Conservation (phyloP, 2,888 invertebrate genomes). For the Dryobotodes eremita region DNA sequence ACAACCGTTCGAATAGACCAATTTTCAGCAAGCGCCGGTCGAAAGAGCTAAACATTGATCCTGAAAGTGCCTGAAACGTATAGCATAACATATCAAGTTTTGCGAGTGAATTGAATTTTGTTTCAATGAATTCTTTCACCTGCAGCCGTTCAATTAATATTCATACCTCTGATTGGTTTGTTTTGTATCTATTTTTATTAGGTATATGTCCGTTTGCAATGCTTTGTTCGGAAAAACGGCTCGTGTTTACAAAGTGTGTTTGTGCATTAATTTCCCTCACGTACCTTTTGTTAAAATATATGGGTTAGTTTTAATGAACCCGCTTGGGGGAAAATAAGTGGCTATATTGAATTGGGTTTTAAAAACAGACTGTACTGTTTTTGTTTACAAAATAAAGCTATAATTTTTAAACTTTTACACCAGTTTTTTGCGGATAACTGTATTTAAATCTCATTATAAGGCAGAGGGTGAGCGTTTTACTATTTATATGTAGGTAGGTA, state of each 20-base stretch:
- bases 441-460: not conserved
- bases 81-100: conserved; percentile 25
- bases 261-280: conserved; percentile 53
- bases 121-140: conserved; percentile 37
- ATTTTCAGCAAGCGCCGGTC: conserved; percentile 5
- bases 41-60: not conserved
- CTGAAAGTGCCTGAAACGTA: conserved; percentile 24
- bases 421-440: too few relatives aligned
- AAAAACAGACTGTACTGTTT: conserved; percentile 35
- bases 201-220: conserved; percentile 16
- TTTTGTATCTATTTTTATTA: conserved; percentile 50
- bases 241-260: conserved; percentile 44
- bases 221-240: conserved; percentile 30
- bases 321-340: conserved; percentile 37
- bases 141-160: conserved; percentile 36
- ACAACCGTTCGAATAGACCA: not conserved
- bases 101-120: conserved; percentile 28
- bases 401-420: not conserved
- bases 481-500: too few relatives aligned
- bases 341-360: conserved; percentile 45
- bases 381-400: conserved; percentile 31
- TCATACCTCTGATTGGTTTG: conserved; percentile 54
- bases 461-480: not conserved
- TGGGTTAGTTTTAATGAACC: conserved; percentile 51
- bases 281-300: conserved; percentile 52